Percentiles rank a stretch among this genome's conserved stretches.
Evolutionary conservation across 2,113 vertebrate genomes (phyloP).

Genomic region (Eleginops maclovinus): DNA sequence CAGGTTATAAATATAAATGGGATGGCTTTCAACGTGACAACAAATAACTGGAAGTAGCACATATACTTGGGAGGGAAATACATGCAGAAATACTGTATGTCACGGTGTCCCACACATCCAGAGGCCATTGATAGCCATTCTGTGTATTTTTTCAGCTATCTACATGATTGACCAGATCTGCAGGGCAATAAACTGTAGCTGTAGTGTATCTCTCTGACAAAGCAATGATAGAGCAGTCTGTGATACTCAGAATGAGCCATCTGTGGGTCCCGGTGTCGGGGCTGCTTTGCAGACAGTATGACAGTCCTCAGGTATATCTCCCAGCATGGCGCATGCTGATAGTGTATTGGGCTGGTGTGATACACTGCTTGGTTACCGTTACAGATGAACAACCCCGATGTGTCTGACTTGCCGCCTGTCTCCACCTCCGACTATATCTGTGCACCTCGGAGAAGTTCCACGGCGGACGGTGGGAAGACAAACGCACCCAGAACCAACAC

Average conservation of each 20-base stretch:
- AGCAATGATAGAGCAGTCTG: constrained; percentile 69
- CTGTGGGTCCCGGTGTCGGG: constrained; percentile 56
- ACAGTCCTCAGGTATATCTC: constrained; percentile 76
- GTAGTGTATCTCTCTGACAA: constrained; percentile 73
- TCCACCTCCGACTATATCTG: constrained; percentile 59
- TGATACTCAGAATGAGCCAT: constrained; percentile 70
- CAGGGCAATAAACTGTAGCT: constrained; percentile 62
- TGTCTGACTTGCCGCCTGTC: constrained; percentile 62
- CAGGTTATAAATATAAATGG: constrained; percentile 21
- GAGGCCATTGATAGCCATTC: constrained; percentile 58
- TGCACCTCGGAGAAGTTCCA: constrained; percentile 59
- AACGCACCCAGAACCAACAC: constrained; percentile 58
- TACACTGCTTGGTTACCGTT: constrained; percentile 74
- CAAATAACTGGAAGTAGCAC: constrained; percentile 21
- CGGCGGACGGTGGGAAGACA: constrained; percentile 48
- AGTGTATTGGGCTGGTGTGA: constrained; percentile 59
- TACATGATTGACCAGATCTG: constrained; percentile 65
- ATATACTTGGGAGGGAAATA: constrained; percentile 22
- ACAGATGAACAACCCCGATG: constrained; percentile 75
- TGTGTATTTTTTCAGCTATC: constrained; percentile 61
- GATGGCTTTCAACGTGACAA: constrained; percentile 12
- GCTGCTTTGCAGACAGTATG: constrained; percentile 55
- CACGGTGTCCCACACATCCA: constrained; percentile 26
- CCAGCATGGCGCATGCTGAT: constrained; percentile 68
- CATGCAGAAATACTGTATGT: constrained; percentile 4